Evolutionary conservation across 53 echinoderm and acorn worm genomes (phyloP).

Genomic region (Patiria pectinifera): DNA sequence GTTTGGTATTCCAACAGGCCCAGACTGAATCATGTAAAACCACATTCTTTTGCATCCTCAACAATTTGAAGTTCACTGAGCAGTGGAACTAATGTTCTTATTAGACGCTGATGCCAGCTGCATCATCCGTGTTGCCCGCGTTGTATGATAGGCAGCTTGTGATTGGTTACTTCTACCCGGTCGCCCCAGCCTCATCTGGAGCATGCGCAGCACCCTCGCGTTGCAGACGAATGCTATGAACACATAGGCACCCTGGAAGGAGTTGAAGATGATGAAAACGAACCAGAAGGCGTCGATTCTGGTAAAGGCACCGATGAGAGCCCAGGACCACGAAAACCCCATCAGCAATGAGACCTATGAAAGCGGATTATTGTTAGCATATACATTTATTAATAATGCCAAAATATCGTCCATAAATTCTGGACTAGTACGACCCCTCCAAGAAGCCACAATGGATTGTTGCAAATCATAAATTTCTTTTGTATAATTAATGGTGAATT

Average conservation of each 20-base stretch:
- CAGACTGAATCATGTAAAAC: no score
- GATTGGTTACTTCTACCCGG: background rate
- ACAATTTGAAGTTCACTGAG: no score
- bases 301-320: conserved; percentile 28
- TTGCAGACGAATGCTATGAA: conserved; percentile 48
- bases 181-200: background rate
- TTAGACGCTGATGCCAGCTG: no score
- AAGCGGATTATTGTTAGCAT: background rate
- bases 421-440: no score
- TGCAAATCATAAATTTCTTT: no score
- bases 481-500: no score
- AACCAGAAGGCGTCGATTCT: conserved; percentile 39
- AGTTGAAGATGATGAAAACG: conserved; percentile 43
- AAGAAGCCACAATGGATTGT: no score
- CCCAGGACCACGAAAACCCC: conserved; percentile 59
- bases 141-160: background rate
- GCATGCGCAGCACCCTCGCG: conserved; percentile 41
- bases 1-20: no score
- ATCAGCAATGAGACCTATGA: conserved; percentile 46
- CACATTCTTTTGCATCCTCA: no score
- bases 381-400: no score
- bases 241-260: conserved; percentile 52
- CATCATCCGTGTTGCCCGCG: background rate
- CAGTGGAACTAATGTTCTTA: no score
- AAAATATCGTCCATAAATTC: no score